phyloP scores from a whole-genome alignment of 2,797 vertebrate species.

The Alectoris magna region DNA sequence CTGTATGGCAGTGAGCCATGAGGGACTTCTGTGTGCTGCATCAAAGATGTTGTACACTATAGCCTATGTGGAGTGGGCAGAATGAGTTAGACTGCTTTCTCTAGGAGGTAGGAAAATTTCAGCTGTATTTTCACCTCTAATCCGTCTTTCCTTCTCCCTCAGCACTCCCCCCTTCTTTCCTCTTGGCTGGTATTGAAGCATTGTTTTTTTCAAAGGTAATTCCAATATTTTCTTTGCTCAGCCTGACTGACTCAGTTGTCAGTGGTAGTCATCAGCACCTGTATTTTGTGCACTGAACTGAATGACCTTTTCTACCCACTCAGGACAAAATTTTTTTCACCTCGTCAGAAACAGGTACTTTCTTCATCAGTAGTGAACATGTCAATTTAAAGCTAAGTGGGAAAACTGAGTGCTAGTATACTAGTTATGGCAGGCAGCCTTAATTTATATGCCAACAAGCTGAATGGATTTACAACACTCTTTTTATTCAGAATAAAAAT shows the following conservation, averaged over 20 bases:
- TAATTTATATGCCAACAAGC: slow-evolving; percentile 51
- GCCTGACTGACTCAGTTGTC: neutral
- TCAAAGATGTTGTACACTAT: neutral
- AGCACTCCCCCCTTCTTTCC: neutral
- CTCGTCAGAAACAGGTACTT: neutral
- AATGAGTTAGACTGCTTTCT: neutral
- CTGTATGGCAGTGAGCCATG: neutral
- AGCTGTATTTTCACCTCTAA: neutral
- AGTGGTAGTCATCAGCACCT: neutral
- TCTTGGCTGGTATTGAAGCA: neutral
- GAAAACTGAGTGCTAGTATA: neutral
- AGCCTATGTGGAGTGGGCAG: fast-evolving
- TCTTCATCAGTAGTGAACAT: slow-evolving; percentile 16
- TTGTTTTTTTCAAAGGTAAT: neutral
- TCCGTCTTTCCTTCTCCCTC: neutral
- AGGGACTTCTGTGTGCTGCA: neutral
- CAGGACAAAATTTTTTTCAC: neutral
- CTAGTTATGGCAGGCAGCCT: neutral
- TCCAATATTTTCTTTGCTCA: slow-evolving; percentile 37
- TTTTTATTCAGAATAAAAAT: slow-evolving; percentile 45
- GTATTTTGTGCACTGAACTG: slow-evolving; percentile 23
- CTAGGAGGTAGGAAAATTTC: neutral
- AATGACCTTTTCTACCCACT: slow-evolving; percentile 42
- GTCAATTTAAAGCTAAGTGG: slow-evolving; percentile 40
- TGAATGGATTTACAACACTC: neutral